A percentile compares a stretch with the other conserved stretches of the same genome.
phyloP scores from a whole-genome alignment of 2,113 vertebrate genomes.

The Strix aluco region DNA sequence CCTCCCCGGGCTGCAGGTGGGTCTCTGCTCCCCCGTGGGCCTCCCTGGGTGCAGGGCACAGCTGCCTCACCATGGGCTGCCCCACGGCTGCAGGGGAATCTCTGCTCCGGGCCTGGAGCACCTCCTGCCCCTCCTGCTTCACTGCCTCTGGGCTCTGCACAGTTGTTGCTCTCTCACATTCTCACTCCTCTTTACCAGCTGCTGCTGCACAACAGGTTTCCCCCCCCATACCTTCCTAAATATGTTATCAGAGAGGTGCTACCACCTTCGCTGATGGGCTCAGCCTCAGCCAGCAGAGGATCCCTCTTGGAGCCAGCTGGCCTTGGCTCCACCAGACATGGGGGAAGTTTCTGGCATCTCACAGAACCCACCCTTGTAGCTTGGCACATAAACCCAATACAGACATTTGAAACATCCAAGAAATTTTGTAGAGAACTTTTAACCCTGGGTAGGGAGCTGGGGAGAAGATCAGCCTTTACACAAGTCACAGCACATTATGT shows the following conservation, averaged over 20 bases:
- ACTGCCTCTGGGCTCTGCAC: too few species aligned
- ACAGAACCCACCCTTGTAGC: background rate
- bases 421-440: background rate
- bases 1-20: background rate
- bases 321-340: accelerated
- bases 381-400: background rate
- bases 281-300: accelerated
- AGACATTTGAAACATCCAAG: background rate
- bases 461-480: background rate
- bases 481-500: background rate
- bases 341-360: background rate
- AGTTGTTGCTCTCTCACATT: background rate
- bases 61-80: background rate
- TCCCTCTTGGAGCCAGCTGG: accelerated
- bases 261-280: background rate
- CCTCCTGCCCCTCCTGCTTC: background rate
- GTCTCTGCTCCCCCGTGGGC: background rate
- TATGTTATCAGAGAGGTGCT: accelerated
- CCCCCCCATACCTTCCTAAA: background rate
- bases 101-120: background rate
- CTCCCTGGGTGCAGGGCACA: background rate
- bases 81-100: background rate
- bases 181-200: background rate
- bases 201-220: background rate
- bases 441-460: background rate